Evolutionary conservation across 2,797 vertebrate genomes (phyloP), one percentile per base, ranked within the genome.

Genomic region (Peromyscus eremicus): DNA sequence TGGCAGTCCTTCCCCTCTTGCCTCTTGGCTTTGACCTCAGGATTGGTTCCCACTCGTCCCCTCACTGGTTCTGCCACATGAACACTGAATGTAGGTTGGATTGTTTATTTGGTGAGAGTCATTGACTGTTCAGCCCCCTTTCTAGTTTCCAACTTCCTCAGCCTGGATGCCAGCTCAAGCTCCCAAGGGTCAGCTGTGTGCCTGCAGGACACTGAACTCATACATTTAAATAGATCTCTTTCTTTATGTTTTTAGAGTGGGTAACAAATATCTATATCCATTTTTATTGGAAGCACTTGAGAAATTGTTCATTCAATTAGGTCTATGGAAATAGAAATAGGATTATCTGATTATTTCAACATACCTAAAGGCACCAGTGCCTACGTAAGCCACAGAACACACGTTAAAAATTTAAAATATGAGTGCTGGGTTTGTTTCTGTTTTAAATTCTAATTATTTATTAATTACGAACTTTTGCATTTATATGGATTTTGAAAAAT

Each of bases 51-150:
- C 40, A 76, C 66, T 87, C 71, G 83, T 13, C 92, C 75, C 62
- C 14, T 68, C 68, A 52, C n/a, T 80, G 77, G 43, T 19, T 70
- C 83, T 60, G 21, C 29, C 81, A 93, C 68, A 3, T 71, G 60
- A 86, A 62, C 17, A 2, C 75, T 66, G 84, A 52, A 87, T 85
- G 32, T 37, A 92, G 70, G 23, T 23, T 9, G 66, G 92, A 89
- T 75, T 87, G 70, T 91, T 79, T 62, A 88, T 76, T 89, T 86
- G 23, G 17, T 93, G 90, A 94, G 89, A 87, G 6, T 23, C 5
- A 16, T 76, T 92, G 77, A 82, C 91, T 84, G 57, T 85, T 90
- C 16, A 71, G 82, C 80, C 66, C 21, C 46, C 76, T 70, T 62
- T 85, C 81, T 57, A 23, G 55, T 82, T 94, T 94, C 68, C 4